phyloP scores from a whole-genome alignment of 2,888 invertebrate species.

The Tortrix viridana region DNA sequence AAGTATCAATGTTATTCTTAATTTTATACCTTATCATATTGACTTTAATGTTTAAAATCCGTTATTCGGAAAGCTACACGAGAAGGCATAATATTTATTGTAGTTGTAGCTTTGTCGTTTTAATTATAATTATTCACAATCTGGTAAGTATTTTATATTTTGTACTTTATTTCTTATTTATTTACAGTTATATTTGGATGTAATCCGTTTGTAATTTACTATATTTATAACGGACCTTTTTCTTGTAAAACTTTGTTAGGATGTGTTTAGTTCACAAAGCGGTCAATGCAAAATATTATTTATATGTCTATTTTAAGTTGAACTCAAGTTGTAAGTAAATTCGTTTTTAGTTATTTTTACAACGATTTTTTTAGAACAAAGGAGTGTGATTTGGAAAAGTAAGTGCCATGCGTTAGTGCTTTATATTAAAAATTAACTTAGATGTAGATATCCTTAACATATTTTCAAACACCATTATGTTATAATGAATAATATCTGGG shows the following conservation, averaged over 20 bases:
- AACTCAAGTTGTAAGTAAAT: not conserved
- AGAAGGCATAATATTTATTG: constrained; percentile 6
- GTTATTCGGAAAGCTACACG: not conserved
- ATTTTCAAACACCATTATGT: constrained; percentile 17
- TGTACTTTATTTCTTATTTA: no score
- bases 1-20: not conserved
- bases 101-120: constrained; percentile 3
- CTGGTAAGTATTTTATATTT: no score
- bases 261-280: no score
- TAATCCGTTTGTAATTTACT: no score
- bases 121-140: no score
- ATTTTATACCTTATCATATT: not conserved
- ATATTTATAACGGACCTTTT: no score
- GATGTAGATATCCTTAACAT: constrained; percentile 28
- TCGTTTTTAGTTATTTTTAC: constrained; percentile 25
- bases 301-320: not conserved
- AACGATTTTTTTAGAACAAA: constrained; percentile 45
- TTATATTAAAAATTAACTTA: constrained; percentile 50
- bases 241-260: no score
- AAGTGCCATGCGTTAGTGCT: constrained; percentile 76
- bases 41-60: not conserved
- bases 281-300: not conserved
- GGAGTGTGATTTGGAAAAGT: constrained; percentile 62
- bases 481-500: no score
- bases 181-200: no score